phyloP scores from a whole-genome alignment of 1,140 invertebrate species.

The Campoletis sonorensis region DNA sequence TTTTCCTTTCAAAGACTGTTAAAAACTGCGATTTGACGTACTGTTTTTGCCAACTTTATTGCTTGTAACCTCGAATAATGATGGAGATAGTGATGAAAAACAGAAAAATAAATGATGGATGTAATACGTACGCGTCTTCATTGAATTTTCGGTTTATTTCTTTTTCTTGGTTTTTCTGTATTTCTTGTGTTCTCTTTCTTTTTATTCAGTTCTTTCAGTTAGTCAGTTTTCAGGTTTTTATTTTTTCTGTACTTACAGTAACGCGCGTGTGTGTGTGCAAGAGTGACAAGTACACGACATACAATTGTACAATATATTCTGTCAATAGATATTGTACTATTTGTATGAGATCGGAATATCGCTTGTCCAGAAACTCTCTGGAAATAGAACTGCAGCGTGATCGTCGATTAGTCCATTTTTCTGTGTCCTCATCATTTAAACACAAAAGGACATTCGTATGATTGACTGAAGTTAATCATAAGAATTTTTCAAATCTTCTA shows the following conservation, averaged over 20 bases:
- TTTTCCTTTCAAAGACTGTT: no score
- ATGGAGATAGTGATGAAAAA: slow-evolving; percentile 40
- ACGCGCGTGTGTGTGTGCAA: slow-evolving; percentile 69
- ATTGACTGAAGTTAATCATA: background rate
- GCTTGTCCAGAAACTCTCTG: slow-evolving; percentile 77
- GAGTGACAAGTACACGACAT: slow-evolving; percentile 74
- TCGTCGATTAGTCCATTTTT: slow-evolving; percentile 1
- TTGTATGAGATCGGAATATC: slow-evolving; percentile 73
- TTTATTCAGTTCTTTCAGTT: slow-evolving; percentile 61
- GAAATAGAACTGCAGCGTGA: slow-evolving; percentile 53
- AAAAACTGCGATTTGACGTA: no score
- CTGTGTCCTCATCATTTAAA: background rate
- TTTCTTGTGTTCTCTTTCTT: slow-evolving; percentile 60
- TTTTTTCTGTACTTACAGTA: slow-evolving; percentile 77
- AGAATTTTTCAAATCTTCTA: no score
- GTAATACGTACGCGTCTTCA: slow-evolving; percentile 72
- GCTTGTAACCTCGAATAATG: no score
- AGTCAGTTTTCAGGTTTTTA: no score
- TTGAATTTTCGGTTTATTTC: slow-evolving; percentile 57
- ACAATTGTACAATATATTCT: slow-evolving; percentile 75
- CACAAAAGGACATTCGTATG: background rate
- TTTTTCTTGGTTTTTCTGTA: slow-evolving; percentile 59
- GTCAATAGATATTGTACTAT: slow-evolving; percentile 75
- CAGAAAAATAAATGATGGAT: slow-evolving; percentile 46
- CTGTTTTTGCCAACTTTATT: no score